These are phyloP conservation scores for Hirtodrosophila confusa DNA, from an alignment of 2,888 invertebrate species.

Conservation along the genomic window DNA sequence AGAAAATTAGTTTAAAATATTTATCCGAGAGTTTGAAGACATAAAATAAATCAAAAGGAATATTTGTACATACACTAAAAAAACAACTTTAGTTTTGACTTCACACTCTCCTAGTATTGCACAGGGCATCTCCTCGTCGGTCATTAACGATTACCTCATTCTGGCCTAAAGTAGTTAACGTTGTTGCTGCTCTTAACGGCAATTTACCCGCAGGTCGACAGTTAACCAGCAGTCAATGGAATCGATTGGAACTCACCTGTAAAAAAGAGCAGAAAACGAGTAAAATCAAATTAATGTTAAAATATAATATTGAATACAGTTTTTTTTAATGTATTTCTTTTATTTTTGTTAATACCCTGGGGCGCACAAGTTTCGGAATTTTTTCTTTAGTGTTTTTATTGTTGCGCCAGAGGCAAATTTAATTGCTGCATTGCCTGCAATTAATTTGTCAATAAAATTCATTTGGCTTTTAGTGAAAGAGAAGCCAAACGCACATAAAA, in stretches of 20 bases:
- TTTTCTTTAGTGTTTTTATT: neutral
- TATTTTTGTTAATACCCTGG: conserved; percentile 1
- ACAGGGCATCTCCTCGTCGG: conserved; percentile 14
- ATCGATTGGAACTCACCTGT: conserved; percentile 41
- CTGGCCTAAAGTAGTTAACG: neutral
- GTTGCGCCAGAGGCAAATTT: conserved; percentile 59
- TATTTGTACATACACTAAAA: too few species aligned
- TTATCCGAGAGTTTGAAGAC: too few species aligned
- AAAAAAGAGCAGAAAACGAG: conserved; percentile 11
- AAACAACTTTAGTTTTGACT: too few species aligned
- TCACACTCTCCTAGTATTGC: too few species aligned
- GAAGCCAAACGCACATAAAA: conserved; percentile 38
- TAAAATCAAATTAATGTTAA: conserved; percentile 2
- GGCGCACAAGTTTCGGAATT: neutral
- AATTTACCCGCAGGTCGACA: conserved; percentile 17
- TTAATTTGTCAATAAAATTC: conserved; percentile 83
- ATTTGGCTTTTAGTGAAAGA: conserved; percentile 77
- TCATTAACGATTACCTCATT: neutral
- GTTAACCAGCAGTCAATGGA: conserved; percentile 15
- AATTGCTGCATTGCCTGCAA: conserved; percentile 79
- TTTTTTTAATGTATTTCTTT: neutral
- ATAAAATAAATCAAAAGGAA: too few species aligned
- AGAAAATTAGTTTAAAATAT: too few species aligned
- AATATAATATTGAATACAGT: neutral
- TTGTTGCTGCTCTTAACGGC: conserved; percentile 8